phyloP scores from a whole-genome alignment of 35 echinoderm and acorn worm genomes.

The Acanthaster planci region DNA sequence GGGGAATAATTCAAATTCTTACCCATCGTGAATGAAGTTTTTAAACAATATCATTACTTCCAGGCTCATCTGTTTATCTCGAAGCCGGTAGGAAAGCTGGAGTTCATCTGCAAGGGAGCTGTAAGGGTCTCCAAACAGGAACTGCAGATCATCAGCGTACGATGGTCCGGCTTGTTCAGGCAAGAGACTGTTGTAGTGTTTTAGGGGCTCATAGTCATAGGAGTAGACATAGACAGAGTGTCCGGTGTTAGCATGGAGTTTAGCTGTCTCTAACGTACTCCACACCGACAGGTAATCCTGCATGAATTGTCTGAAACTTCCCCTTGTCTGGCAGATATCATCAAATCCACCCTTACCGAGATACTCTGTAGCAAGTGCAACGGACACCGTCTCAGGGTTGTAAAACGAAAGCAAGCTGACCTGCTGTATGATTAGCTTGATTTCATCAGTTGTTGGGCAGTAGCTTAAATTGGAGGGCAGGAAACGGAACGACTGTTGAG shows the following conservation, averaged over 20 bases:
- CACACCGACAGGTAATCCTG: constrained; percentile 1
- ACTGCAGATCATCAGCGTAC: constrained; percentile 41
- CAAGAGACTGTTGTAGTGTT: neutral
- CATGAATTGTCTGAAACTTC: neutral
- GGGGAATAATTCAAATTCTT: neutral
- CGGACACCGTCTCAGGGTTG: neutral
- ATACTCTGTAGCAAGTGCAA: neutral
- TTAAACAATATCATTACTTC: neutral
- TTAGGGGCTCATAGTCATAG: neutral
- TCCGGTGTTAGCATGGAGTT: neutral
- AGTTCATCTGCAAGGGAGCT: neutral
- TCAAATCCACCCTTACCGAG: neutral
- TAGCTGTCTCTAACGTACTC: constrained; percentile 1
- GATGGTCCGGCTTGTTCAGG: constrained; percentile 16
- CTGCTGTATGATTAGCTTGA: neutral
- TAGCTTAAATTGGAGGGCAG: neutral
- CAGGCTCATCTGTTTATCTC: constrained; percentile 1
- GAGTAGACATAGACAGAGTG: constrained; percentile 12
- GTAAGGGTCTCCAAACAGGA: constrained; percentile 44
- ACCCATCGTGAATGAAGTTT: constrained; percentile 15
- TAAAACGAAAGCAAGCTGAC: neutral
- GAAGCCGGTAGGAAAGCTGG: neutral
- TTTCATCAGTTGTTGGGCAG: neutral
- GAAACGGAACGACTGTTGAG: neutral
- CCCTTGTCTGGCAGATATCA: neutral